Conservation (phyloP, 2,888 invertebrate genomes). For the Aspidapion aeneum region DNA sequence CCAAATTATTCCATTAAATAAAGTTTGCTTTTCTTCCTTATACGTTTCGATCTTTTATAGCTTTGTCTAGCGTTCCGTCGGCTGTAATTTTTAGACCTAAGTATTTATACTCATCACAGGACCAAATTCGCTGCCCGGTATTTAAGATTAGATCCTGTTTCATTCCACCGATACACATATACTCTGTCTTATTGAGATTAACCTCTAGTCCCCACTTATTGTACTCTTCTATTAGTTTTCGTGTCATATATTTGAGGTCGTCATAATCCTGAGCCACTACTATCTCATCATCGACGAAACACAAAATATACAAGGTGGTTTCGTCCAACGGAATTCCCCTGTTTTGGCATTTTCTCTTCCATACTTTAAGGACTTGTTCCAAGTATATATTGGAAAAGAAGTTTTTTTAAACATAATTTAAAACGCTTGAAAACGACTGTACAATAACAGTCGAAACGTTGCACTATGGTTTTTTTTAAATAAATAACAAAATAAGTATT, state of each 20-base stretch:
- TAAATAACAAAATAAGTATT: too few relatives aligned
- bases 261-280: too few relatives aligned
- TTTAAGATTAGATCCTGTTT: not conserved
- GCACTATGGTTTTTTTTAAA: too few relatives aligned
- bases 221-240: not conserved
- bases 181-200: constrained; percentile 1
- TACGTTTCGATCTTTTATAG: constrained; percentile 2
- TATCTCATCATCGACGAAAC: too few relatives aligned
- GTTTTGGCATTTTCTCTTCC: not conserved
- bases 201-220: constrained; percentile 1
- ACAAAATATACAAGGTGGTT: too few relatives aligned
- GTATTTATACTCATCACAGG: constrained; percentile 4
- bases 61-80: constrained; percentile 4
- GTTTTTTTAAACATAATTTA: too few relatives aligned
- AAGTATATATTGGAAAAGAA: too few relatives aligned
- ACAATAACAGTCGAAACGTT: too few relatives aligned
- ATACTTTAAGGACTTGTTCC: not conserved
- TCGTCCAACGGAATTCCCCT: not conserved
- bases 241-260: too few relatives aligned
- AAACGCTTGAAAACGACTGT: too few relatives aligned
- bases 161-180: constrained; percentile 6
- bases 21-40: not conserved
- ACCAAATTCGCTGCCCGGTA: not conserved
- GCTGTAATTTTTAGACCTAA: not conserved
- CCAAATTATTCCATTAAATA: not conserved